Base-by-base conservation (phyloP, 2,888 invertebrate genomes). In the Phania funesta region DNA sequence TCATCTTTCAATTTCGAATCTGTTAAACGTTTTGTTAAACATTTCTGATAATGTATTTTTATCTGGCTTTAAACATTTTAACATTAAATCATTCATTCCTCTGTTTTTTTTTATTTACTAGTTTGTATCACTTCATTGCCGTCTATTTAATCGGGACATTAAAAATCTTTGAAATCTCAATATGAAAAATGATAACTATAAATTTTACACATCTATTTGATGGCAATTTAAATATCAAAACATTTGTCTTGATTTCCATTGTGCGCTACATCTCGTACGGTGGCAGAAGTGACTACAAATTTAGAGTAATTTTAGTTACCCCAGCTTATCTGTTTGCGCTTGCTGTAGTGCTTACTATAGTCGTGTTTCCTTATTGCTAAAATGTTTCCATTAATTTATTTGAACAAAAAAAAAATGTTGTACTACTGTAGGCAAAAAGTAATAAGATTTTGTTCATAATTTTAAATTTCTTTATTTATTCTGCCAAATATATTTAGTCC, bases 201-300 rank as follows among this genome's bases (percentile, higher is more conserved):
- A 81, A 77, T 81, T 73, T 81, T 9, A 50, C 67, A 73, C 76
- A 73, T 77, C 62, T 62, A 73, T 81, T 77, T 73, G 38, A 71
- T 81, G 73, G 67, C 71, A 81, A 81, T 81, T 81, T 77, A 62
- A 81, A 76, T 76, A 62, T 62, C 62, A 58, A 76, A 68, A 73
- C 67, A 81, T 81, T 81, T 77, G 26, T 77, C 81, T 77, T 58
- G 16, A 75, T 75, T 13, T 65, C n/a, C 1, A 8, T 16, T 0
- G 22, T 8, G 48, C 58, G 3, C 65, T 75, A 75, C 48, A 13
- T 7, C 0, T 4, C 0, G 22, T 6, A 20, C n/a, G 18, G 3
- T 26, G 7, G 20, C n/a, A 48, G 9, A 24, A 1, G 8, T 16
- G 24, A 16, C 1, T 35, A 22, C 0, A 24, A 24, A 32, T 1